Conservation (phyloP, 2,113 vertebrate genomes). For the Pteronura brasiliensis region DNA sequence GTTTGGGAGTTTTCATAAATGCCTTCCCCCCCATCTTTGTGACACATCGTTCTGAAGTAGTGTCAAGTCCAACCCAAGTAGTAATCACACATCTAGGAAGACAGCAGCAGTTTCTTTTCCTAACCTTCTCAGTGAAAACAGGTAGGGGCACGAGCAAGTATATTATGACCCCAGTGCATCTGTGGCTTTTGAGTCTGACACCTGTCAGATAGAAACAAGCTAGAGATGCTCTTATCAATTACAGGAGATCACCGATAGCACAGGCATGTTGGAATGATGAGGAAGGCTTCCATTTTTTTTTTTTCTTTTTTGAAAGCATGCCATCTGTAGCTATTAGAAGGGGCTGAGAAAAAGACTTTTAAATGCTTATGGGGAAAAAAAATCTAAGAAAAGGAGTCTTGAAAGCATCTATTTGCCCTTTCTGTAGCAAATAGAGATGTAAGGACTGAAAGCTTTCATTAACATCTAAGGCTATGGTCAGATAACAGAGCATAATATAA, state of each 20-base stretch:
- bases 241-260: constrained; percentile 85
- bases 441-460: background rate
- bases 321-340: constrained; percentile 64
- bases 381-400: background rate
- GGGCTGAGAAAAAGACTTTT: constrained; percentile 43
- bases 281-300: constrained; percentile 80
- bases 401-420: background rate
- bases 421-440: background rate
- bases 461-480: background rate
- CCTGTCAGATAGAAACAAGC: constrained; percentile 88
- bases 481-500: background rate
- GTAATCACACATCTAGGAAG: constrained; percentile 78
- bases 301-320: constrained; percentile 49
- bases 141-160: constrained; percentile 82
- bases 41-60: constrained; percentile 60
- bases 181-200: constrained; percentile 85
- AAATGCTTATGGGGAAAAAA: background rate
- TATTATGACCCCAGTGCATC: constrained; percentile 79
- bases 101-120: constrained; percentile 81
- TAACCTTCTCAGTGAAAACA: constrained; percentile 86
- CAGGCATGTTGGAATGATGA: constrained; percentile 81
- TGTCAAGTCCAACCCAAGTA: constrained; percentile 79
- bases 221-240: constrained; percentile 88
- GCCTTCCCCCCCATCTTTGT: constrained; percentile 9
- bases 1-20: background rate